A percentile compares a stretch with the other conserved stretches of the same genome.
Conservation (phyloP, 2,113 vertebrate genomes). For the Aythya baeri region DNA sequence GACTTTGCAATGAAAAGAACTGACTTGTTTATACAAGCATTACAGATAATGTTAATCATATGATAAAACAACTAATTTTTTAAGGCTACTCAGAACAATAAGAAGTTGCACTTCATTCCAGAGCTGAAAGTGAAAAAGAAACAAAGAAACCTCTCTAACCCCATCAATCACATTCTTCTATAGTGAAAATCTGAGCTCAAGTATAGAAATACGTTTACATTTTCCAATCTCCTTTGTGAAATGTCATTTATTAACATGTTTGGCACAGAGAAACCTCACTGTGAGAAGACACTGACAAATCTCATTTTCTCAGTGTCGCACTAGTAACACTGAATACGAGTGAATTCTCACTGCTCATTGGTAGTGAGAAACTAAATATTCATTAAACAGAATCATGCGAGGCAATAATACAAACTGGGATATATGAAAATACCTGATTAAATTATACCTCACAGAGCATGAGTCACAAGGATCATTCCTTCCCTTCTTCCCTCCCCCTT, state of each 20-base stretch:
- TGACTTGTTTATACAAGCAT: background rate
- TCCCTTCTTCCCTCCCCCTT: constrained; percentile 54
- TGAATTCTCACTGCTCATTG: background rate
- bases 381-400: background rate
- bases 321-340: background rate
- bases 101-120: background rate
- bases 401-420: constrained; percentile 32
- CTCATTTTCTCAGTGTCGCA: background rate
- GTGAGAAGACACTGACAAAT: constrained; percentile 8
- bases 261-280: constrained; percentile 20
- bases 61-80: fast-evolving
- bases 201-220: background rate
- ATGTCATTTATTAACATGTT: constrained; percentile 53
- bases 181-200: background rate
- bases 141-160: background rate
- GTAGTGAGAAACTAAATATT: background rate
- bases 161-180: background rate
- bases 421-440: constrained; percentile 35
- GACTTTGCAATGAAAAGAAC: background rate
- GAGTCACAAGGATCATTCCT: constrained; percentile 34
- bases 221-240: constrained; percentile 22
- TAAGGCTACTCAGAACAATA: background rate
- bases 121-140: background rate
- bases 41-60: background rate
- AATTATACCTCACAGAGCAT: constrained; percentile 5